Evolutionary conservation across 2,113 vertebrate genomes (phyloP).

Genomic region (Cyphomyrus discorhynchus): DNA sequence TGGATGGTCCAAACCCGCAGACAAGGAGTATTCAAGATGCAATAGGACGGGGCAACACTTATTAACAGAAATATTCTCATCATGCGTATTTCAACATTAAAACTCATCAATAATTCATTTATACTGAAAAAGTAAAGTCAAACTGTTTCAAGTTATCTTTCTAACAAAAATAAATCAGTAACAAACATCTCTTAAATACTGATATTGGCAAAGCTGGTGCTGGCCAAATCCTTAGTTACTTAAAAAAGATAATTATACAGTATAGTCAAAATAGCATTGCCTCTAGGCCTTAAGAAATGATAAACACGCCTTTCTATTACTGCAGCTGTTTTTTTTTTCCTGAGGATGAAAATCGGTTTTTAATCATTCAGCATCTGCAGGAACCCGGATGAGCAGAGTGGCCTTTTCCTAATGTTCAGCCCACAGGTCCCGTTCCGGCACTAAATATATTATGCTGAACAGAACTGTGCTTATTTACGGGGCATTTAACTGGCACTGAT

Average conservation of each 20-base stretch:
- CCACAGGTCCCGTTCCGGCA: neutral
- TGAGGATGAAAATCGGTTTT: neutral
- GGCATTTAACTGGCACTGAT: neutral
- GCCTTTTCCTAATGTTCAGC: neutral
- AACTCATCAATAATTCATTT: neutral
- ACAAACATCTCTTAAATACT: neutral
- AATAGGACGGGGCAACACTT: neutral
- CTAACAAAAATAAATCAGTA: neutral
- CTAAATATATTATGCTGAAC: neutral
- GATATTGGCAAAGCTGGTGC: neutral
- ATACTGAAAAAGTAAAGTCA: neutral
- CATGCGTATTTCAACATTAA: neutral
- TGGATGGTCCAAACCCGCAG: neutral
- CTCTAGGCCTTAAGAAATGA: neutral
- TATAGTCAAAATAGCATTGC: neutral
- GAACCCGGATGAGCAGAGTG: neutral
- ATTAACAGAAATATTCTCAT: neutral
- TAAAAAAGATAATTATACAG: constrained; percentile 11
- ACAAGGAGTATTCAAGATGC: neutral
- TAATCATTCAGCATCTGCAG: neutral
- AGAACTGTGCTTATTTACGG: neutral
- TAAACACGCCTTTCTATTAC: neutral
- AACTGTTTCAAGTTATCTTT: neutral
- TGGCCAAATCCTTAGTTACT: neutral
- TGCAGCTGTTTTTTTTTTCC: neutral